Base-by-base conservation (phyloP, 2,113 vertebrate genomes). In the Erinaceus europaeus region DNA sequence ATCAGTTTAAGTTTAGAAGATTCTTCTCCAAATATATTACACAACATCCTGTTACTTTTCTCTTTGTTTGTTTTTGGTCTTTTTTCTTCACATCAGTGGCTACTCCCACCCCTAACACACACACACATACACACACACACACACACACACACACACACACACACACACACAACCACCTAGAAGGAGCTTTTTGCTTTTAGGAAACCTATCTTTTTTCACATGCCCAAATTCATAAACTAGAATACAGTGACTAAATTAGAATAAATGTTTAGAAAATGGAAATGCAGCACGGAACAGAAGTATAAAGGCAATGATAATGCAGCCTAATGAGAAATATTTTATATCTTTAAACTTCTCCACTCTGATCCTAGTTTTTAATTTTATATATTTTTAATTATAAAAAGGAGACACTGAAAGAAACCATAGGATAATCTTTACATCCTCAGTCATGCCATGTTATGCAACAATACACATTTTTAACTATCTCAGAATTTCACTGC, bases 1-100 rank as follows among this genome's bases (percentile, higher is more conserved):
- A n/a, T n/a, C n/a, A n/a, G n/a, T n/a, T n/a, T n/a, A n/a, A 38
- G 34, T 3, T 1, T 10, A 50, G 1, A 2, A 9, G 0, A 46
- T 27, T 29, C 23, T 9, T 67, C 29, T 5, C 4, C 40, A 65
- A 29, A 2, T 1, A 14, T 4, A 48, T 74, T 52, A 18, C 0
- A 52, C 12, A 59, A 1, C 50, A n/a, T n/a, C n/a, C n/a, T n/a
- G 44, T 1, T 42, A 25, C 44, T 14, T n/a, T n/a, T 12, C 1
- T 34, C 27, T 61, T 52, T 3, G 27, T 84, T 62, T 13, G 36
- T 7, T 59, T 42, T 2, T 13, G 0, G 0, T 8, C 36, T 38
- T 42, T 50, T 7, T 34, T 36, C 20, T 68, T 59, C n/a, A n/a
- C n/a, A n/a, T n/a, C n/a, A n/a, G n/a, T n/a, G n/a, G n/a, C n/a